These are phyloP conservation scores for Merodon equestris DNA, from an alignment of 2,888 invertebrate genomes.

Conservation along the genomic window DNA sequence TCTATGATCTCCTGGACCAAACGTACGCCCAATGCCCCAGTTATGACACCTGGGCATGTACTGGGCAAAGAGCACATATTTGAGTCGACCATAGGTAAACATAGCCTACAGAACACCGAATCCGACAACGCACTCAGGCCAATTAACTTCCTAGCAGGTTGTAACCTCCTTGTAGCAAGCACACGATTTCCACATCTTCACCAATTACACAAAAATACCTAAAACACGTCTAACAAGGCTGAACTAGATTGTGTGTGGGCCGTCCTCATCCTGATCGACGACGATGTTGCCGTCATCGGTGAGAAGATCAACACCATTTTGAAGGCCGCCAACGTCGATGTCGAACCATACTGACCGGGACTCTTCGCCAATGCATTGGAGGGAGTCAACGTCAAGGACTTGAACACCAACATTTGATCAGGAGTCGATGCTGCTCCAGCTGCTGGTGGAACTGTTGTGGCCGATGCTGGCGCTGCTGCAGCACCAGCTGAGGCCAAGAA, in stretches of 20 bases:
- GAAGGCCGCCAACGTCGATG: constrained; percentile 96
- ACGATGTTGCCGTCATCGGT: constrained; percentile 97
- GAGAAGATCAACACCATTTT: constrained; percentile 98
- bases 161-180: too few relatives aligned
- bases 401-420: constrained; percentile 95
- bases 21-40: too few relatives aligned
- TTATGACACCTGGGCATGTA: too few relatives aligned
- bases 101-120: too few relatives aligned
- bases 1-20: too few relatives aligned
- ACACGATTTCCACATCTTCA: too few relatives aligned
- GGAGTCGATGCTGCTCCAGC: constrained; percentile 93
- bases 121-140: too few relatives aligned
- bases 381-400: constrained; percentile 94
- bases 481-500: constrained; percentile 78
- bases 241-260: constrained; percentile 99
- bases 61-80: too few relatives aligned
- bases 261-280: constrained; percentile 96
- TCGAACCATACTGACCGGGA: constrained; percentile 99
- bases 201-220: too few relatives aligned
- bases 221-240: too few relatives aligned
- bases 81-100: too few relatives aligned
- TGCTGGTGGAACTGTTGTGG: constrained; percentile 83
- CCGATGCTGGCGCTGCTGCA: constrained; percentile 79
- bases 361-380: constrained; percentile 98
- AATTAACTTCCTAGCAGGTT: too few relatives aligned